Conservation (phyloP, 2,888 invertebrate genomes). For the Aleiodes alternator region DNA sequence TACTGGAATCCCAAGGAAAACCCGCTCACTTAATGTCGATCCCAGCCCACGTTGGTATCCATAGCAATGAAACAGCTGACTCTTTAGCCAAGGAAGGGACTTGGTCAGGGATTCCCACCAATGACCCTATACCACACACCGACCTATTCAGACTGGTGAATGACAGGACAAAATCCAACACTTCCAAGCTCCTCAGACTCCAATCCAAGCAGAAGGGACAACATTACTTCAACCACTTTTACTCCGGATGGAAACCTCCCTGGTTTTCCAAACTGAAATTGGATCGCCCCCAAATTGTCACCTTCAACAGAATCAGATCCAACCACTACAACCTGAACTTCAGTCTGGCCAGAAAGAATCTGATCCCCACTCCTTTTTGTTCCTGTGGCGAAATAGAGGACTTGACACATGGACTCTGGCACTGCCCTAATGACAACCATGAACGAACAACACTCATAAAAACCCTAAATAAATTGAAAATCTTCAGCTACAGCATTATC, state of each 20-base stretch:
- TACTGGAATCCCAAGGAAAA: too few relatives aligned
- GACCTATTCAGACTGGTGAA: too few relatives aligned
- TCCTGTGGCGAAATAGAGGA: not conserved
- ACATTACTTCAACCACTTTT: not conserved
- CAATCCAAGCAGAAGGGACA: not conserved
- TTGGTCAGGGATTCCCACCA: too few relatives aligned
- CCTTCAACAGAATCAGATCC: not conserved
- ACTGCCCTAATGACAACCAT: not conserved
- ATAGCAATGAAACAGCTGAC: too few relatives aligned
- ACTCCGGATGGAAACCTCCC: not conserved
- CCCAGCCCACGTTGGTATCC: too few relatives aligned
- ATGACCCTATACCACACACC: too few relatives aligned
- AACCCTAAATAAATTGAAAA: not conserved
- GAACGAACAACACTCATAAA: not conserved
- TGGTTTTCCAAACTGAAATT: not conserved
- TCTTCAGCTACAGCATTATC: not conserved
- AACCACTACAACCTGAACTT: conserved; percentile 4
- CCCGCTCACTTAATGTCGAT: too few relatives aligned
- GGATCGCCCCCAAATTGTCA: not conserved
- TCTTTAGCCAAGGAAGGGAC: too few relatives aligned
- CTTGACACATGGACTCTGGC: not conserved
- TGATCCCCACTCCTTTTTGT: not conserved
- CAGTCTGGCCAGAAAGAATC: not conserved
- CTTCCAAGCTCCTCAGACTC: too few relatives aligned
- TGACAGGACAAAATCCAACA: too few relatives aligned